Evolutionary conservation across 2,797 vertebrate species (phyloP).

Genomic region (Siniperca scherzeri): DNA sequence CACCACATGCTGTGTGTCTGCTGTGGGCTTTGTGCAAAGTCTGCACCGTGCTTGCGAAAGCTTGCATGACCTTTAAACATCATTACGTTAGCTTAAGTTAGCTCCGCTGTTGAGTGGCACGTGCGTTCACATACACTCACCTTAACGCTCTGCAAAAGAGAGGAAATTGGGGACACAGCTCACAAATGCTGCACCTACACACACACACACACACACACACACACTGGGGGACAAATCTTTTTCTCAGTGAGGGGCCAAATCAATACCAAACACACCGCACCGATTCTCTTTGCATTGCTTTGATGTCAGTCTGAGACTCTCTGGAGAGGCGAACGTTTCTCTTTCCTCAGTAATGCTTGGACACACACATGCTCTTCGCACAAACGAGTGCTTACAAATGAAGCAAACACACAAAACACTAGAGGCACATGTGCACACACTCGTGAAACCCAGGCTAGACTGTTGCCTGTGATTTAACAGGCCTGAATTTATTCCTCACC

Average conservation of each 20-base stretch:
- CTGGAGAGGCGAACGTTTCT: conserved; percentile 54
- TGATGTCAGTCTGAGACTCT: conserved; percentile 68
- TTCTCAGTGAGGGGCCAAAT: conserved; percentile 64
- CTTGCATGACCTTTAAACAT: conserved; percentile 78
- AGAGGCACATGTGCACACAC: conserved; percentile 16
- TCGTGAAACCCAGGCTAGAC: conserved; percentile 22
- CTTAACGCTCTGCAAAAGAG: conserved; percentile 21
- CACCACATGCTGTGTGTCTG: conserved; percentile 29
- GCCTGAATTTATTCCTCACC: conserved; percentile 47
- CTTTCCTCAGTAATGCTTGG: conserved; percentile 51
- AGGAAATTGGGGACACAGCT: conserved; percentile 14
- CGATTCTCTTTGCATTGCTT: conserved; percentile 78
- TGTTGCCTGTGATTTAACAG: conserved; percentile 49
- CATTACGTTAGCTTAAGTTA: conserved; percentile 64
- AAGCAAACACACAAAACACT: conserved; percentile 37
- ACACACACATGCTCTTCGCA: conserved; percentile 12
- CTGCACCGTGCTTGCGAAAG: conserved; percentile 43
- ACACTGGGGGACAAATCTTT: conserved; percentile 41
- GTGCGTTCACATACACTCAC: conserved; percentile 19
- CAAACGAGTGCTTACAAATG: conserved; percentile 42
- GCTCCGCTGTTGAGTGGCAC: conserved; percentile 31
- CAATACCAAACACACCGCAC: conserved; percentile 68
- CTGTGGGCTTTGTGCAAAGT: conserved; percentile 22
- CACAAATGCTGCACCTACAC: neutral
- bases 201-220: conserved; percentile 2